These are phyloP conservation scores for Tyrophagus putrescentiae DNA, from an alignment of 1,140 invertebrate species.

Conservation along the genomic window DNA sequence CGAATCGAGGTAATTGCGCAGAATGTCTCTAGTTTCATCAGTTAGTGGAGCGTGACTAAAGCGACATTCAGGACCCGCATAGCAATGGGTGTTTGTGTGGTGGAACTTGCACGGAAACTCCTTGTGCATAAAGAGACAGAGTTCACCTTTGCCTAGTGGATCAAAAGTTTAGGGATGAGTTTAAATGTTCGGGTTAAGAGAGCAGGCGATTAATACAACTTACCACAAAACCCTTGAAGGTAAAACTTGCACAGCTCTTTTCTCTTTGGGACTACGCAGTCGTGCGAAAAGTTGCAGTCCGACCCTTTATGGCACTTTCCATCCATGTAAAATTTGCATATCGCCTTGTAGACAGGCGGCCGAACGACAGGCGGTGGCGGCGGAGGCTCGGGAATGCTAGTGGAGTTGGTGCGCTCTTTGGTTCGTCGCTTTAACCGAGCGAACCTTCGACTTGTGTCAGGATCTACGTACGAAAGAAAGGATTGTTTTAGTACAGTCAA, in stretches of 20 bases:
- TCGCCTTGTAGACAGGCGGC: conserved; percentile 4
- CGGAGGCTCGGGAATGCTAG: not conserved
- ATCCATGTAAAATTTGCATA: conserved; percentile 65
- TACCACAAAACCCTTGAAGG: conserved; percentile 83
- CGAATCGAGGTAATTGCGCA: conserved; percentile 34
- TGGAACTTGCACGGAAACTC: conserved; percentile 96
- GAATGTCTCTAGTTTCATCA: conserved; percentile 49
- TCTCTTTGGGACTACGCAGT: conserved; percentile 51
- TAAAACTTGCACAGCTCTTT: conserved; percentile 94
- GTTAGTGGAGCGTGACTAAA: conserved; percentile 77
- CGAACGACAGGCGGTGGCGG: not conserved
- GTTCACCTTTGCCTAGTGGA: conserved; percentile 47
- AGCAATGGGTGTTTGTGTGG: conserved; percentile 75
- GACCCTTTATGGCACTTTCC: conserved; percentile 71
- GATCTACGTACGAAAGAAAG: conserved; percentile 11
- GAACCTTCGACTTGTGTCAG: conserved; percentile 7
- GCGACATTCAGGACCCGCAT: conserved; percentile 62
- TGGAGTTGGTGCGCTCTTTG: not conserved
- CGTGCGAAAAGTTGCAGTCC: conserved; percentile 70
- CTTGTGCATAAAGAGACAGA: conserved; percentile 89
- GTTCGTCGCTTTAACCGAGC: conserved; percentile 8
- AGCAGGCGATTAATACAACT: conserved; percentile 36
- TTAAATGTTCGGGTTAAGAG: not conserved
- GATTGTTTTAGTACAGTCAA: conserved; percentile 8
- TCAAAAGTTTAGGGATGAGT: not conserved